Base-by-base conservation (phyloP, 2,797 vertebrate genomes). In the Thalassophryne amazonica region DNA sequence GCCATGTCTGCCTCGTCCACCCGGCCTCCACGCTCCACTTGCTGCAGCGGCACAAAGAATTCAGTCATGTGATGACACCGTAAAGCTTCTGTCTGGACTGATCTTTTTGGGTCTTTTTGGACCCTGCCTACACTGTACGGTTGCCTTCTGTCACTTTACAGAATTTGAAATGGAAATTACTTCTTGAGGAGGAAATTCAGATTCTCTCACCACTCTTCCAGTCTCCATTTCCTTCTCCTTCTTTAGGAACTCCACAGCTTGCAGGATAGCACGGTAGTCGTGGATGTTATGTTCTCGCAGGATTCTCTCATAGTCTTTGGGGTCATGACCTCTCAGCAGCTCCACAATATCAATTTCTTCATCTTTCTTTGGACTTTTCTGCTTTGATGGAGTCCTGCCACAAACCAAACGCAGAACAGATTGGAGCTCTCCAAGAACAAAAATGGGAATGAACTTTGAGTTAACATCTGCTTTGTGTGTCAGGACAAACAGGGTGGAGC, bases 231-330 rank as follows among this genome's bases (percentile, higher is more conserved):
- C 92, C 70, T 90, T 93, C 70, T 88, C 87, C 29, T 66, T 93
- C 80, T 96, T 97, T 55, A 98, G 80, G 66, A 94, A 76, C 66
- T 97, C 94, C 40, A 97, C 86, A 6, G 95, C 95, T 83, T 97
- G 93, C 24, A 98, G 91, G 39, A 98, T 94, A 29, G 93, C 92
- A 9, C 95, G 90, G 84, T 92, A 98, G 88, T 98, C 94, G 4
- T 94, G 93, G 72, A 98, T 96, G 24, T 92, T 91, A 23, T 98
- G 93, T 81, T 95, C 93, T 1, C 80, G 89, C 31, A 95, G 92
- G 22, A 96, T 94, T 83, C 86, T 93, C 81, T 98, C 95, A 23
- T 94, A 98, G 34, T 98, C 94, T 81, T 97, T 98, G 34, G 95
- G 94, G 69, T 98, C 94, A 4, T 95, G 91, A 19, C 95, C 95